Percentiles rank a stretch among this genome's conserved stretches.
Conservation (phyloP, 1,140 invertebrate species). For the Drosophila nikananu region DNA sequence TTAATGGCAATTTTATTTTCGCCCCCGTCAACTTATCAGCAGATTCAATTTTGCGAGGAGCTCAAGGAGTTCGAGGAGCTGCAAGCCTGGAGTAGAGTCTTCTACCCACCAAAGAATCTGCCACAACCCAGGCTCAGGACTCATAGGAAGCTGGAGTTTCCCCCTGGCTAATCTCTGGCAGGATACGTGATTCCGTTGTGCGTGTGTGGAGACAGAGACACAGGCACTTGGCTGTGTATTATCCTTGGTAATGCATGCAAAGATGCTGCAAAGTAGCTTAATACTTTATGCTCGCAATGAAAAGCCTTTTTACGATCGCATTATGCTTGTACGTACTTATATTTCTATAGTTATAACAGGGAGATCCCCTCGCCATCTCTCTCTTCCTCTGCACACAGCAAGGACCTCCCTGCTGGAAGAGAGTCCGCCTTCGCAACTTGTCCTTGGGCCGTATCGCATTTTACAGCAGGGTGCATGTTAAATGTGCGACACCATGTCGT, state of each 20-base stretch:
- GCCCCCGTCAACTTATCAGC: conserved; percentile 17
- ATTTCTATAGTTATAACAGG: conserved; percentile 65
- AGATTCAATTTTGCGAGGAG: conserved; percentile 42
- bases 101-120: neutral
- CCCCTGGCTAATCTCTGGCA: conserved; percentile 34
- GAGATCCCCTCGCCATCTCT: neutral
- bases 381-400: too few species aligned
- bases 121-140: neutral
- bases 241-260: conserved; percentile 81
- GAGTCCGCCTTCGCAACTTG: conserved; percentile 33
- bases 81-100: neutral
- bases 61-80: neutral
- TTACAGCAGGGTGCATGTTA: conserved; percentile 78
- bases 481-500: conserved; percentile 75
- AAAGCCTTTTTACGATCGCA: conserved; percentile 83
- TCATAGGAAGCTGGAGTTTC: neutral
- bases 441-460: conserved; percentile 59
- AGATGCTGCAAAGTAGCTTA: conserved; percentile 84
- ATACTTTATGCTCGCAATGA: conserved; percentile 83
- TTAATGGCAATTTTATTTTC: conserved; percentile 48
- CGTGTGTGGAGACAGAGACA: neutral
- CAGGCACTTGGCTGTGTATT: conserved; percentile 70
- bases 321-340: conserved; percentile 80
- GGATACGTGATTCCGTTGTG: conserved; percentile 37
- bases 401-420: neutral